A percentile compares a stretch with the other conserved stretches of the same genome.
These are phyloP conservation scores for Mastigias papua DNA, from an alignment of 30 jellyfish, hydroid and myxozoan genomes.

Conservation along the genomic window DNA sequence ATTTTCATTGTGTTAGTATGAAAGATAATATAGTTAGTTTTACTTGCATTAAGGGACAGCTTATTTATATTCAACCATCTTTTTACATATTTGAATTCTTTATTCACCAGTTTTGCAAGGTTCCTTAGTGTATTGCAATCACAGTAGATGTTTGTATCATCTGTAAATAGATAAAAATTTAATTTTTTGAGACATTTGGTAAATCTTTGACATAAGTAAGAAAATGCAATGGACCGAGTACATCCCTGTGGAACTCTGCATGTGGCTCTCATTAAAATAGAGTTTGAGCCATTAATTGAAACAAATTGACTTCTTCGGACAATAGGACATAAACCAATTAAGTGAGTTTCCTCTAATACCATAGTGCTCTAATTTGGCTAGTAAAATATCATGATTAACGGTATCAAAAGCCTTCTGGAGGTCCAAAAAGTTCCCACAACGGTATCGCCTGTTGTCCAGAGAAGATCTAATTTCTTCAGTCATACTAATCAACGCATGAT, in stretches of 20 bases:
- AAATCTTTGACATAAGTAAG: conserved; percentile 14
- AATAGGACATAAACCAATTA: conserved; percentile 68
- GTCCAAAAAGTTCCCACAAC: conserved; percentile 70
- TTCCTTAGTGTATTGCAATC: conserved; percentile 1
- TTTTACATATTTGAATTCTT: conserved; percentile 32
- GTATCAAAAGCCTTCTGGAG: conserved; percentile 72
- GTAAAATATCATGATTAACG: conserved; percentile 66
- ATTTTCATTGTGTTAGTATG: conserved; percentile 7
- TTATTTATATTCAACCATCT: conserved; percentile 20
- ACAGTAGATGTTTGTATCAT: conserved; percentile 19
- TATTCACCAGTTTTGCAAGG: conserved; percentile 23
- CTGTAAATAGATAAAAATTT: too few species aligned
- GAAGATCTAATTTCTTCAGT: conserved; percentile 66
- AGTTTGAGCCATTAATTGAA: conserved; percentile 54
- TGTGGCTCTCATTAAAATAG: conserved; percentile 43
- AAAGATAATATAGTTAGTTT: conserved; percentile 17
- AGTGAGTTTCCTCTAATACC: conserved; percentile 66
- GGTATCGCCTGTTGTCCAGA: conserved; percentile 67
- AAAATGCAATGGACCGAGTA: conserved; percentile 27
- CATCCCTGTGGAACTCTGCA: conserved; percentile 79
- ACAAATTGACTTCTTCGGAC: conserved; percentile 74
- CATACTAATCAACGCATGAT: conserved; percentile 66
- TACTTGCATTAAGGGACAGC: conserved; percentile 28
- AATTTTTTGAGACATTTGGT: conserved; percentile 36
- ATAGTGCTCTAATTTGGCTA: conserved; percentile 63